Base-by-base conservation (phyloP, 2,888 invertebrate genomes). In the Tenthredo scrophulariae region DNA sequence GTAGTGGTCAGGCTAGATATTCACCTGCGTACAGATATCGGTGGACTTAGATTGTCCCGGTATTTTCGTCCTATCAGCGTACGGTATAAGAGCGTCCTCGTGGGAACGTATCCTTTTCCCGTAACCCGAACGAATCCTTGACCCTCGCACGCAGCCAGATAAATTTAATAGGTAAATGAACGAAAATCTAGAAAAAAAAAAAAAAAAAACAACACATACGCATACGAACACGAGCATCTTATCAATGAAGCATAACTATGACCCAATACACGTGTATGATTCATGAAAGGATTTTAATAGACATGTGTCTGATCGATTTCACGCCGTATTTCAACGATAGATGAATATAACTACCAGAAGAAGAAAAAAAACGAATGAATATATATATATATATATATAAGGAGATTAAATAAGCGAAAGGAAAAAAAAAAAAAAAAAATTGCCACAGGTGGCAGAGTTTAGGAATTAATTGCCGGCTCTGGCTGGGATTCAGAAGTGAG, bases 391-490 rank as follows among this genome's bases (percentile, higher is more conserved):
- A 37, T 10, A 70, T 7, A 33, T 33, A n/a, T n/a, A 33, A 70
- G 15, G 4, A 9, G 37, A n/a, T 5, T 33, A 70, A n/a, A 9
- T 37, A 22, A 58, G 22, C 6, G 9, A 58, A 58, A 18, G 9
- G 15, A 26, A 33, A 43, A 18, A 58, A 2, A 13, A 18, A 37
- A 18, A 26, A 29, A 58, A 82, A 75, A 87, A 86, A 89, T 88
- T 88, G 87, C 88, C 88, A 87, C 88, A 85, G 89, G 89, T 90
- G 90, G 89, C 88, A 89, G 87, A 88, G 88, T 88, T 90, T 89
- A 89, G 86, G 79, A 86, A 88, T 89, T 90, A 89, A 90, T 90
- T 90, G 87, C 88, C 87, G 33, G 67, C 67, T 67, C 6, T 43
- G 88, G 86, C 85, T 85, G 86, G 86, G 86, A 88, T 88, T 88